A percentile compares a stretch with the other conserved stretches of the same genome.
phyloP scores from a whole-genome alignment of 2,113 vertebrate genomes.

The Delphinapterus leucas region DNA sequence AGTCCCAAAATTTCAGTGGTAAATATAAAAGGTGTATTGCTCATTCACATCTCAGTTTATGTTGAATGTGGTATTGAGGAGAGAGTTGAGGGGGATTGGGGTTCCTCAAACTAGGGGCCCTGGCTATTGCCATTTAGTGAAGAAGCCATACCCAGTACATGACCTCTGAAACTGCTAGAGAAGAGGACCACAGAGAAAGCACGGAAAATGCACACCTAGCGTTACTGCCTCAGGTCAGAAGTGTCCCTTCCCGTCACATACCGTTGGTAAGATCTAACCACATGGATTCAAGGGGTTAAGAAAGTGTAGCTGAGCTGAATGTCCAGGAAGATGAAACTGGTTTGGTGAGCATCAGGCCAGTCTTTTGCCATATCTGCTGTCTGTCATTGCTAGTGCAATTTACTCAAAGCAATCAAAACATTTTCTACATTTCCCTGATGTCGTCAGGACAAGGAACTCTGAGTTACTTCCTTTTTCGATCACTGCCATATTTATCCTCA shows the following conservation, averaged over 20 bases:
- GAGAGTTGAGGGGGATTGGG: neutral
- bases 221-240: neutral
- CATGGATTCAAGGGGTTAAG: neutral
- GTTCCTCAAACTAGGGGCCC: neutral
- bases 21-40: neutral
- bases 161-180: neutral
- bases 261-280: neutral
- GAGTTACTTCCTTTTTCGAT: neutral
- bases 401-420: neutral
- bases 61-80: neutral
- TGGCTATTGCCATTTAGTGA: neutral
- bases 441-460: neutral
- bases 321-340: neutral
- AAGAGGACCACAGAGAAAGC: neutral
- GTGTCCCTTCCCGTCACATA: neutral
- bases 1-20: neutral
- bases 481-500: neutral
- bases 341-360: neutral
- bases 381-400: neutral
- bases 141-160: neutral
- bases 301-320: neutral
- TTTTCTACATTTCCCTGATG: neutral
- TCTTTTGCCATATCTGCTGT: neutral
- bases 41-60: neutral
- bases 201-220: neutral